Evolutionary conservation across 2,113 vertebrate genomes (phyloP).

Genomic region (Vidua macroura): DNA sequence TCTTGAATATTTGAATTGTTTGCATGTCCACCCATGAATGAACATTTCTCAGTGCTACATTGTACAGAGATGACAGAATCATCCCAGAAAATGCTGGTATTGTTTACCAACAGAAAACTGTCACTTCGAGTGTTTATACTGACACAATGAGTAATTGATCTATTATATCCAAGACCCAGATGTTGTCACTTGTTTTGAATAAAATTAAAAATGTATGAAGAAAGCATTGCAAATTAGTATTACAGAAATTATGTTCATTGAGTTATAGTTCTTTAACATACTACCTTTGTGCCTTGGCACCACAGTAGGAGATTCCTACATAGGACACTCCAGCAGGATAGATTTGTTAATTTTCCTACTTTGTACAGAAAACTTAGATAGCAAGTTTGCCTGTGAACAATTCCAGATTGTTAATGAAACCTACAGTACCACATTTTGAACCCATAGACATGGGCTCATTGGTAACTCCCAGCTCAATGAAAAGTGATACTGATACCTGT

Average conservation of each 20-base stretch:
- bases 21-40: background rate
- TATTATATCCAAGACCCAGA: background rate
- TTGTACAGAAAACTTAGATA: background rate
- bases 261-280: background rate
- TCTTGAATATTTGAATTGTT: constrained; percentile 45
- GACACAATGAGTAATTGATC: background rate
- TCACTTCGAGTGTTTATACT: constrained; percentile 15
- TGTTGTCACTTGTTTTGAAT: constrained; percentile 8
- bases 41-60: constrained; percentile 19
- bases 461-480: background rate
- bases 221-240: background rate
- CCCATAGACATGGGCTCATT: background rate
- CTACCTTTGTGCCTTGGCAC: background rate
- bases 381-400: background rate
- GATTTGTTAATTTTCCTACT: background rate
- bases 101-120: constrained; percentile 40
- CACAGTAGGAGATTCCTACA: background rate
- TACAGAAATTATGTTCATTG: background rate
- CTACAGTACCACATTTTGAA: background rate
- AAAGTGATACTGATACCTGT: background rate
- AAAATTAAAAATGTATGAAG: background rate
- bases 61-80: constrained; percentile 5
- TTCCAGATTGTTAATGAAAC: background rate
- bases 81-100: constrained; percentile 18
- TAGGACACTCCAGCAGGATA: background rate